Conservation (phyloP, 2,888 invertebrate species). For the Erebia palarica region DNA sequence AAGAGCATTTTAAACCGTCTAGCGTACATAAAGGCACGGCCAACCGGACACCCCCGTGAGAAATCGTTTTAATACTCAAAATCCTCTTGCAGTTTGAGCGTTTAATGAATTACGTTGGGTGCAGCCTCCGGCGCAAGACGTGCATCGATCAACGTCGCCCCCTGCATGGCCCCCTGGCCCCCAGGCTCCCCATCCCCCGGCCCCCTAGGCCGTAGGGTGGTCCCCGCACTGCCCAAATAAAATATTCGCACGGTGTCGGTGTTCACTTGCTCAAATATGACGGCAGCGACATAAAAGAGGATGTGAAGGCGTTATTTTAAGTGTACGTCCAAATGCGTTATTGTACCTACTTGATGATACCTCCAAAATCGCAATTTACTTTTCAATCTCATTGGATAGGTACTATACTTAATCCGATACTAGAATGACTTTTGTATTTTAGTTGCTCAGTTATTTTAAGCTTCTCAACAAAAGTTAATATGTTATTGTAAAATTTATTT, state of each 20-base stretch:
- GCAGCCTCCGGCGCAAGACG: conserved; percentile 84
- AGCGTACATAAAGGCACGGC: conserved; percentile 61
- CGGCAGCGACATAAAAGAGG: conserved; percentile 58
- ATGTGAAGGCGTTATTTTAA: conserved; percentile 45
- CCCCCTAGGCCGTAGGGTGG: conserved; percentile 64
- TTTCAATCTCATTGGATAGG: background rate
- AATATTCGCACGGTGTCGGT: conserved; percentile 71
- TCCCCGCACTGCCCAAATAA: conserved; percentile 78
- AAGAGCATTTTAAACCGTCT: conserved; percentile 59
- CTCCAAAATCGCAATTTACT: background rate
- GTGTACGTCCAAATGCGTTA: conserved; percentile 17
- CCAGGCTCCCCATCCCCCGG: conserved; percentile 50
- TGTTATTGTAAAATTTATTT: no score
- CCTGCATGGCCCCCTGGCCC: conserved; percentile 45
- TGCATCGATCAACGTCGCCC: conserved; percentile 85
- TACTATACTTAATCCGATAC: no score
- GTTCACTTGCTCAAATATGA: conserved; percentile 68
- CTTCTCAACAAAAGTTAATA: no score
- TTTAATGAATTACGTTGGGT: conserved; percentile 83
- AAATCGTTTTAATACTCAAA: conserved; percentile 82
- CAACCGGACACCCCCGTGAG: conserved; percentile 77
- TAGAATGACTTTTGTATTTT: no score
- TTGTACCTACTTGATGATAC: background rate
- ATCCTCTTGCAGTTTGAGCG: conserved; percentile 81
- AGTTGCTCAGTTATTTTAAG: no score